These are phyloP conservation scores for Mactromeris polynyma DNA, from an alignment of 2,888 invertebrate genomes.

Conservation along the genomic window DNA sequence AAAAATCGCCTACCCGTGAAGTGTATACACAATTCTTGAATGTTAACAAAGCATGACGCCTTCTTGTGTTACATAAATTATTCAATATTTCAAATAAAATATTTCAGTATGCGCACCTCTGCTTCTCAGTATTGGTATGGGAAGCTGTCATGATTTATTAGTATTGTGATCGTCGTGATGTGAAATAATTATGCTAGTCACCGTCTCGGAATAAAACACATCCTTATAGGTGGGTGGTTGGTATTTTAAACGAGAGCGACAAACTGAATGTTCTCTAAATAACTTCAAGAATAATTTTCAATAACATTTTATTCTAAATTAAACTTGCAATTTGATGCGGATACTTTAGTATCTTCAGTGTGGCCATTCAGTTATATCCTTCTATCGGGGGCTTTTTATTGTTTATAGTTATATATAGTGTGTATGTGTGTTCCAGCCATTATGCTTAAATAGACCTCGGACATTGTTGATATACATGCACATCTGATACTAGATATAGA, in stretches of 20 bases:
- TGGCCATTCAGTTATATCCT: no score
- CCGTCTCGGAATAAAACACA: not conserved
- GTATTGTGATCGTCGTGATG: not conserved
- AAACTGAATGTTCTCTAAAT: no score
- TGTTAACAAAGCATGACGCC: constrained; percentile 20
- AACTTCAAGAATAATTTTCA: not conserved
- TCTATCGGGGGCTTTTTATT: no score
- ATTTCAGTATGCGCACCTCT: not conserved
- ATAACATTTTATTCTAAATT: no score
- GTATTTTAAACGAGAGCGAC: not conserved
- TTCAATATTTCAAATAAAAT: constrained; percentile 40
- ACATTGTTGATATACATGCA: no score
- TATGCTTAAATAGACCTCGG: no score
- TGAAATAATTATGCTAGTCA: not conserved
- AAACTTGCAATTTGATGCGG: no score
- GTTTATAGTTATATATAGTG: no score
- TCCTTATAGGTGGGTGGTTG: not conserved
- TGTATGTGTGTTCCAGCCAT: no score
- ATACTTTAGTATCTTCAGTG: no score
- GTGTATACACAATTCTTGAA: constrained; percentile 20
- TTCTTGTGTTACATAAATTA: not conserved
- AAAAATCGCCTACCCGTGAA: constrained; percentile 28
- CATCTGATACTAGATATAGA: no score
- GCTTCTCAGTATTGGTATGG: not conserved
- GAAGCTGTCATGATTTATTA: not conserved